Evolutionary conservation across 2,797 vertebrate species (phyloP).

Genomic region (Lithobates pipiens): DNA sequence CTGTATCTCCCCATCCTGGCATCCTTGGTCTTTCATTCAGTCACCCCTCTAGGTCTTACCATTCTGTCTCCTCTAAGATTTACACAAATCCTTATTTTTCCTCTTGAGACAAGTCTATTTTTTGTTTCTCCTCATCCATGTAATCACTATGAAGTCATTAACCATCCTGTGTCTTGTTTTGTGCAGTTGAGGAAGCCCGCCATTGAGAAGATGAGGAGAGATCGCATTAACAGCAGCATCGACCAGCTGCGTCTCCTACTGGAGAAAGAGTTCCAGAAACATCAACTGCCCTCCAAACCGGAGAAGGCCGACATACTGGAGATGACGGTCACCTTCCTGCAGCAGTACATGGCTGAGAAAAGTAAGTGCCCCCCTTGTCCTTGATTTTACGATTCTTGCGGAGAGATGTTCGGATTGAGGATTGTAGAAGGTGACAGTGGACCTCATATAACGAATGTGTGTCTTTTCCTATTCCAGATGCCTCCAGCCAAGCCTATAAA

Average conservation of each 20-base stretch:
- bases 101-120: not conserved
- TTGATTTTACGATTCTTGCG: not conserved
- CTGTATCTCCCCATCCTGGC: too few species aligned
- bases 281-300: conserved; percentile 78
- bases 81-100: not conserved
- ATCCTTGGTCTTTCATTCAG: too few species aligned
- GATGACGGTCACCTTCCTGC: conserved; percentile 80
- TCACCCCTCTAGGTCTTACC: conserved; percentile 46
- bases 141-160: conserved; percentile 54
- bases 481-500: conserved; percentile 66
- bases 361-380: conserved; percentile 59
- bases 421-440: not conserved
- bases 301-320: conserved; percentile 86
- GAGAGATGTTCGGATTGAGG: not conserved
- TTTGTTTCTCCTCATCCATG: not conserved
- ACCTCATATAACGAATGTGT: conserved; percentile 5
- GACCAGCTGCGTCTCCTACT: conserved; percentile 79
- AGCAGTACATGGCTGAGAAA: conserved; percentile 69
- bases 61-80: not conserved
- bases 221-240: conserved; percentile 73
- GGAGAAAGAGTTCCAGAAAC: conserved; percentile 77
- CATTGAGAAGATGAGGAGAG: conserved; percentile 80
- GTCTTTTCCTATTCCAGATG: conserved; percentile 34
- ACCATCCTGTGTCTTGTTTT: conserved; percentile 25
- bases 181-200: conserved; percentile 83